A percentile compares a stretch with the other conserved stretches of the same genome.
Conservation (phyloP, 1,140 invertebrate genomes). For the Hypothenemus hampei region DNA sequence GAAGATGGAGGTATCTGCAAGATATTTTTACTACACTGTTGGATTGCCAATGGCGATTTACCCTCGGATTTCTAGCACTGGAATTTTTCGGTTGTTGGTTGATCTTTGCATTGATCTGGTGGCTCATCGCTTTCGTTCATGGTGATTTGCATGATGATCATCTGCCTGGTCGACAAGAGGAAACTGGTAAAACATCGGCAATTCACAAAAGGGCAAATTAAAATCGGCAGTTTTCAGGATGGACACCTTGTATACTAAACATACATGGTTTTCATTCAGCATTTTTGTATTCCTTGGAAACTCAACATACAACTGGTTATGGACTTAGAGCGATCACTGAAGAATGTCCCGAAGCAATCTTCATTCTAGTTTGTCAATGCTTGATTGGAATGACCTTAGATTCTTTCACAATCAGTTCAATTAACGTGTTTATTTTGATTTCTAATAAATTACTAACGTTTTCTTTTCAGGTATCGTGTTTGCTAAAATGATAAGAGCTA, state of each 20-base stretch:
- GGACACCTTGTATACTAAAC: conserved; percentile 80
- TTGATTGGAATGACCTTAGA: conserved; percentile 82
- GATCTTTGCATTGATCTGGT: conserved; percentile 88
- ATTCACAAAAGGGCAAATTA: conserved; percentile 68
- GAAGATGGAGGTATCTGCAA: conserved; percentile 73
- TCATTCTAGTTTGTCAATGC: conserved; percentile 95
- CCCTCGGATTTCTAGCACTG: conserved; percentile 62
- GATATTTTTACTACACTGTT: conserved; percentile 80
- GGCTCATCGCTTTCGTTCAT: conserved; percentile 88
- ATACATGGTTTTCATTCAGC: conserved; percentile 80
- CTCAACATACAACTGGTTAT: conserved; percentile 86
- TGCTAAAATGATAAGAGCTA: conserved; percentile 77
- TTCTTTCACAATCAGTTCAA: conserved; percentile 69
- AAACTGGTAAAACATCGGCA: conserved; percentile 40
- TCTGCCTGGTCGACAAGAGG: conserved; percentile 20
- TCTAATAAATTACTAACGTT: neutral
- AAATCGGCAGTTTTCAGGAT: conserved; percentile 40
- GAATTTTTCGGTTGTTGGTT: conserved; percentile 91
- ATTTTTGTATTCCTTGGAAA: conserved; percentile 90
- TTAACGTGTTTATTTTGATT: too few relatives aligned
- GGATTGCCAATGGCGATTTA: conserved; percentile 91
- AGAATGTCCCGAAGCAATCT: conserved; percentile 93
- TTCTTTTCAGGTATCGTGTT: conserved; percentile 42
- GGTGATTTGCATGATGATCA: conserved; percentile 80
- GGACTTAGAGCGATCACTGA: conserved; percentile 79